These are phyloP conservation scores for Xestobium rufovillosum DNA, from an alignment of 2,888 invertebrate genomes.

Conservation along the genomic window DNA sequence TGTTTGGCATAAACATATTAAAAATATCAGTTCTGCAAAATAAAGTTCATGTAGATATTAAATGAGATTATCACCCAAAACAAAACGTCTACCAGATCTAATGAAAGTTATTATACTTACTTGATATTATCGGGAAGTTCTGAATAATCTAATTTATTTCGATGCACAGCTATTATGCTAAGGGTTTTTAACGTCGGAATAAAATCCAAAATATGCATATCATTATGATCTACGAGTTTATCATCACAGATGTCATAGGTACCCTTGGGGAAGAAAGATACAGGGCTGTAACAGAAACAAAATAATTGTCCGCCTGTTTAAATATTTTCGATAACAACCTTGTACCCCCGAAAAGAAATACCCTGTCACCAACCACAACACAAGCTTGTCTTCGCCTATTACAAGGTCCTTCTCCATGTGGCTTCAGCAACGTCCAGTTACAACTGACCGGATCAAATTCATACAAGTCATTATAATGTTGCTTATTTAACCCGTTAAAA, in stretches of 20 bases:
- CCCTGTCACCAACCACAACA: conserved; percentile 60
- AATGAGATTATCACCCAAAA: conserved; percentile 2
- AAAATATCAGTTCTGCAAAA: conserved; percentile 56
- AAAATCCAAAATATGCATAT: conserved; percentile 76
- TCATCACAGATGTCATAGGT: conserved; percentile 41
- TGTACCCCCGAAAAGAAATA: conserved; percentile 87
- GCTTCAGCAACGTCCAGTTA: conserved; percentile 54
- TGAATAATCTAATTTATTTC: conserved; percentile 56
- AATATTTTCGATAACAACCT: too few species aligned
- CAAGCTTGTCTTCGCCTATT: conserved; percentile 72
- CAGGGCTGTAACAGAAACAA: conserved; percentile 11
- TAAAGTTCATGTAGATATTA: conserved; percentile 16
- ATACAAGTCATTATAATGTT: conserved; percentile 79
- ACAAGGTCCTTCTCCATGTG: conserved; percentile 54
- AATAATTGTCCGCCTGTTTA: too few species aligned
- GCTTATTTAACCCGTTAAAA: conserved; percentile 66
- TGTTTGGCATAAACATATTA: conserved; percentile 64
- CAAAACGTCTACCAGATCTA: conserved; percentile 4
- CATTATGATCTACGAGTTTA: conserved; percentile 69
- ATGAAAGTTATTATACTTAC: conserved; percentile 42
- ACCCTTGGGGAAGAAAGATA: conserved; percentile 23
- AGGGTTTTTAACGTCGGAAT: conserved; percentile 66
- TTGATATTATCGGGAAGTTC: conserved; percentile 57
- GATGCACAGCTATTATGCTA: conserved; percentile 57
- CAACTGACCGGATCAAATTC: conserved; percentile 59